Evolutionary conservation across 2,113 vertebrate species (phyloP).

Genomic region (Plecturocebus donacophilus): DNA sequence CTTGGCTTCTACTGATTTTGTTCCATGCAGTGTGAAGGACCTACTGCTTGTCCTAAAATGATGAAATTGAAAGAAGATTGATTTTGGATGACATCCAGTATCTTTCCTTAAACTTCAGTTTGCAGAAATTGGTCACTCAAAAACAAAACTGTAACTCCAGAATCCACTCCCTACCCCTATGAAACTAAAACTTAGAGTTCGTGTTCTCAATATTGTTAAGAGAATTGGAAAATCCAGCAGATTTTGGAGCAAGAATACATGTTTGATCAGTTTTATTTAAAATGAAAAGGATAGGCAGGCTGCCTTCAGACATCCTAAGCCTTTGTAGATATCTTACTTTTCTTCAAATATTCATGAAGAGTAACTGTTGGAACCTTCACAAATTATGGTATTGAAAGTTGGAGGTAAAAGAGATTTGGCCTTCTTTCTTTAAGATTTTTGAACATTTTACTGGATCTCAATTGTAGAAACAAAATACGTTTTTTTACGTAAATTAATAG

Average conservation of each 20-base stretch:
- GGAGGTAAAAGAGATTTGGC: not conserved
- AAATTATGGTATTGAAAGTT: not conserved
- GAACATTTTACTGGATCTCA: not conserved
- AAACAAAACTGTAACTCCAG: slow-evolving; percentile 39
- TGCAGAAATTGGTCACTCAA: slow-evolving; percentile 66
- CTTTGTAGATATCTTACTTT: not conserved
- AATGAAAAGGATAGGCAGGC: not conserved
- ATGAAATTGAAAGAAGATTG: slow-evolving; percentile 84
- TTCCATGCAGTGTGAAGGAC: slow-evolving; percentile 81
- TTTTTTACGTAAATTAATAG: slow-evolving; percentile 8
- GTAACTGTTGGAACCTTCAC: not conserved
- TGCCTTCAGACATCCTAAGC: not conserved
- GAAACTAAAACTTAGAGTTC: not conserved
- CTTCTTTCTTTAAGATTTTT: not conserved
- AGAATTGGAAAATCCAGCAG: not conserved
- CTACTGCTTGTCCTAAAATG: slow-evolving; percentile 84
- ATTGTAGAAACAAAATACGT: not conserved
- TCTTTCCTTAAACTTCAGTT: slow-evolving; percentile 78
- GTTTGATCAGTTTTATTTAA: not conserved
- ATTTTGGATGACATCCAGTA: slow-evolving; percentile 83
- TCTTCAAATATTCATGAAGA: not conserved
- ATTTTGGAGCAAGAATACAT: not conserved
- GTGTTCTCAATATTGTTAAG: not conserved
- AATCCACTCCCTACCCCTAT: not conserved
- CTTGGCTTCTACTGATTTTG: slow-evolving; percentile 82